Evolutionary conservation across 2,797 vertebrate genomes (phyloP).

Genomic region (Poecilia velifera): DNA sequence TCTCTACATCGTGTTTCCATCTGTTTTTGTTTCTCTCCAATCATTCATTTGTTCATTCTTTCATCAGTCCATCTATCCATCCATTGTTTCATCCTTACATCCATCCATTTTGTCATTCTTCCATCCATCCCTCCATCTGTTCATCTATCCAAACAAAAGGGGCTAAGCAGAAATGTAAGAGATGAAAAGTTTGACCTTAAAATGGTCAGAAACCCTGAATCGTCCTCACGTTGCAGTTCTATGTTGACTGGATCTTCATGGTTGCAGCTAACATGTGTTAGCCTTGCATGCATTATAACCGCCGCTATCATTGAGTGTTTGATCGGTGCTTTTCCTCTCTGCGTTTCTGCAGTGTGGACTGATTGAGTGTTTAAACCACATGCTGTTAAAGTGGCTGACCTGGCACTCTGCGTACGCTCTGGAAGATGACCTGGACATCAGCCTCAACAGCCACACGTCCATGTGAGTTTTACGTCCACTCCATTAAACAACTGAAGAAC

Average conservation of each 20-base stretch:
- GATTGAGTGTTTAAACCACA: slow-evolving; percentile 87
- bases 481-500: neutral
- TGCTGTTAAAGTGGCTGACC: slow-evolving; percentile 92
- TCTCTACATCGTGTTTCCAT: neutral
- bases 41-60: neutral
- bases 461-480: slow-evolving; percentile 70
- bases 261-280: slow-evolving; percentile 1
- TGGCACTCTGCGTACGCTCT: slow-evolving; percentile 80
- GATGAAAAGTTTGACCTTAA: neutral
- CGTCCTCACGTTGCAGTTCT: neutral
- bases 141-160: neutral
- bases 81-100: neutral
- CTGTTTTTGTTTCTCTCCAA: neutral
- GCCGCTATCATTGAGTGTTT: slow-evolving; percentile 7
- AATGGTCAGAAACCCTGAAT: neutral
- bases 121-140: neutral
- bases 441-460: slow-evolving; percentile 79
- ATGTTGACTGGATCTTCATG: slow-evolving; percentile 4
- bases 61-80: neutral
- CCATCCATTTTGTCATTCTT: neutral
- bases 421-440: slow-evolving; percentile 80
- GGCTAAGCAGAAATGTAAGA: neutral
- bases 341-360: slow-evolving; percentile 85
- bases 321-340: slow-evolving; percentile 10
- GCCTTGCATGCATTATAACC: slow-evolving; percentile 1